Evolutionary conservation across 2,797 vertebrate species (phyloP), one percentile per base, ranked within the genome.

Genomic region (Mallotus villosus): DNA sequence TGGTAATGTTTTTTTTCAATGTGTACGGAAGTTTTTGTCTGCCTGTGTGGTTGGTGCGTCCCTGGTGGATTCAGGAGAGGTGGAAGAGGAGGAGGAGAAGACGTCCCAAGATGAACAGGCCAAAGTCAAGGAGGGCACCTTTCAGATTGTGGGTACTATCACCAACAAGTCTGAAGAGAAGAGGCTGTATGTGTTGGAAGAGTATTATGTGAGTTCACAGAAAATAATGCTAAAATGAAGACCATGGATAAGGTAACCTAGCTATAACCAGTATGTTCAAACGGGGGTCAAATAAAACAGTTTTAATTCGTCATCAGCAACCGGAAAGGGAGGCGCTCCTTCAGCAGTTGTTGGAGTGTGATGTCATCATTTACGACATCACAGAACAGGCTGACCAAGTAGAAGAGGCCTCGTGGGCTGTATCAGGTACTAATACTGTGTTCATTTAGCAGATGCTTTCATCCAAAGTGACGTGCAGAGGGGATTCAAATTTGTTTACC

Each of bases 291-390:
- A 6, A 34, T 34, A 49, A 5, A 32, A 27, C 11, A 25, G 67
- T 41, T 14, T 68, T 67, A 9, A 16, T 19, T n/a, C 70, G 66
- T 19, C 67, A 5, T 71, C 76, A 99, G 96, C 72, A 70, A 0
- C 57, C 85, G 60, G 74, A 83, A 68, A 89, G 21, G 74, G 86
- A 94, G 0, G 83, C 93, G 11, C 92, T 97, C 0, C 87, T 97
- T 34, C 46, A 63, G 21, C 92, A 81, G 29, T 86, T 99, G 72
- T 84, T 95, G 90, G 89, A 91, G 17, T 97, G 95, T 66, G 94
- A 98, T 0, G 75, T 96, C 1, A 71, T 98, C 0, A 80, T 98
- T 70, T 99, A 97, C 76, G 95, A 97, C 80, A 93, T 98, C 79
- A 93, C 87, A 2, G 95, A 97, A 75, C 77, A 91, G 77, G 27